A percentile compares a stretch with the other conserved stretches of the same genome.
phyloP scores from a whole-genome alignment of 2,888 invertebrate species.

The Gari tellinella region DNA sequence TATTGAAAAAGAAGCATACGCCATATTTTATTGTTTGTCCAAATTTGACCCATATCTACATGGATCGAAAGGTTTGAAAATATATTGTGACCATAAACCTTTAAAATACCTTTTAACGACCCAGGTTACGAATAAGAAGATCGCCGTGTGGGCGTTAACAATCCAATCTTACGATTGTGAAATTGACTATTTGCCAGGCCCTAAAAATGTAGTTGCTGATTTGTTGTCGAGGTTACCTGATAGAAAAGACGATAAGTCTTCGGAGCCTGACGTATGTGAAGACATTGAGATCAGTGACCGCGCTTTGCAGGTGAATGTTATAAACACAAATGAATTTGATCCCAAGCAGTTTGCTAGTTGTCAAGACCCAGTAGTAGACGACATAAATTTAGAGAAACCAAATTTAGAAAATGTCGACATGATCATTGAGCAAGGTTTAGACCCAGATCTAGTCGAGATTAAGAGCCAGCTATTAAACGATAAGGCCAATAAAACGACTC shows the following conservation, averaged over 20 bases:
- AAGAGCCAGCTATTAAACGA: conserved; percentile 19
- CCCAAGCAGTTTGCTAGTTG: conserved; percentile 30
- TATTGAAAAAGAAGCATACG: conserved; percentile 33
- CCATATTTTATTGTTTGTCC: conserved; percentile 25
- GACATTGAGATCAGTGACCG: conserved; percentile 42
- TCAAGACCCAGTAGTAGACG: background rate
- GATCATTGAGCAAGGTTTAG: conserved; percentile 25
- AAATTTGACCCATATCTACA: conserved; percentile 26
- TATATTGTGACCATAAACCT: conserved; percentile 31
- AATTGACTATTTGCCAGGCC: conserved; percentile 35
- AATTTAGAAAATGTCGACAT: conserved; percentile 6
- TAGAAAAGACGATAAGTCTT: background rate
- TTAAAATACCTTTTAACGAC: conserved; percentile 18
- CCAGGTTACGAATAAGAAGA: conserved; percentile 37
- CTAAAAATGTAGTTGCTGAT: conserved; percentile 21
- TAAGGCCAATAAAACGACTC: conserved; percentile 1
- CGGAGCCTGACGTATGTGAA: background rate
- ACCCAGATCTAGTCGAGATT: conserved; percentile 16
- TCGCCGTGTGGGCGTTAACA: conserved; percentile 19
- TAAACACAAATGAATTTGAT: conserved; percentile 45
- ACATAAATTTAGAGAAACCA: no score
- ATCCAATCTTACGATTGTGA: conserved; percentile 35
- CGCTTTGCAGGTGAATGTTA: conserved; percentile 26
- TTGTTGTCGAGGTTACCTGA: conserved; percentile 20
- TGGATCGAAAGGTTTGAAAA: conserved; percentile 25